Evolutionary conservation across 2,113 vertebrate species (phyloP).

Genomic region (Syrmaticus mikado): DNA sequence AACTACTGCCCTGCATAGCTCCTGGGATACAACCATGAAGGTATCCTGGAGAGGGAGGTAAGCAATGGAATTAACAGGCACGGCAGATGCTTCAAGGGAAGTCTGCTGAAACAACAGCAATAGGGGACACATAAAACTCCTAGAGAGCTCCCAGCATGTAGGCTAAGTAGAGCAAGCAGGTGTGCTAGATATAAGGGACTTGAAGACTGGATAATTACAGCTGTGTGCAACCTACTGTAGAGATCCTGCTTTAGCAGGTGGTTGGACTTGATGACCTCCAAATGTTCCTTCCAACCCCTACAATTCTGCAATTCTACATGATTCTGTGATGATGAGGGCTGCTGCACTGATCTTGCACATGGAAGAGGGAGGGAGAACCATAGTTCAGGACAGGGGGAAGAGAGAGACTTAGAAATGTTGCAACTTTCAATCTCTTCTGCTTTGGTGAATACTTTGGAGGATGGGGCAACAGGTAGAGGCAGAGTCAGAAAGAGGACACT

Average conservation of each 20-base stretch:
- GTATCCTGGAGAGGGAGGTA: background rate
- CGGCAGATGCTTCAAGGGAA: background rate
- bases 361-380: background rate
- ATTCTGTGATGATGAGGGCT: background rate
- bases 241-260: no score
- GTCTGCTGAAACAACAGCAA: background rate
- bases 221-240: background rate
- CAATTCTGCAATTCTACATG: no score
- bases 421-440: background rate
- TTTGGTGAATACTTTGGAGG: background rate
- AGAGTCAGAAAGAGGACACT: background rate
- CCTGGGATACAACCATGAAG: background rate
- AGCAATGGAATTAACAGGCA: background rate
- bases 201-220: background rate
- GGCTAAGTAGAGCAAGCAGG: background rate
- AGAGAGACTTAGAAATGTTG: background rate
- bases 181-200: background rate
- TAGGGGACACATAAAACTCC: background rate
- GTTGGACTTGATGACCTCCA: no score
- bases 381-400: background rate
- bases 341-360: background rate
- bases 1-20: accelerated
- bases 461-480: background rate
- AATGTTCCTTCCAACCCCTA: no score
- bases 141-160: background rate